phyloP scores from a whole-genome alignment of 2,113 vertebrate genomes.

The Picathartes gymnocephalus region DNA sequence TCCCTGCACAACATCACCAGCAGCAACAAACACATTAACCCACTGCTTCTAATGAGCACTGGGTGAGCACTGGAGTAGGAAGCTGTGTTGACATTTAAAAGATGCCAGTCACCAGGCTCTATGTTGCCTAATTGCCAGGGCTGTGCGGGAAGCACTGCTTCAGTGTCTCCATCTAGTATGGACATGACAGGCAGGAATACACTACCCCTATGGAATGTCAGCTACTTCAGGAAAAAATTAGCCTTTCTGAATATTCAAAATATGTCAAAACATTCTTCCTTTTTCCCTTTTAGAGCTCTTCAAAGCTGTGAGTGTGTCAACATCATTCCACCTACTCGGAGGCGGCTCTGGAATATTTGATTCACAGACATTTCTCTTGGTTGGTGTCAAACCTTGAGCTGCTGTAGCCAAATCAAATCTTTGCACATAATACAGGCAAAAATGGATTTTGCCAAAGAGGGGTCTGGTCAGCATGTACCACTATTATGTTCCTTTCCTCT shows the following conservation, averaged over 20 bases:
- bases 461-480: not conserved
- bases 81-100: conserved; percentile 17
- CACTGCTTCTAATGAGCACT: not conserved
- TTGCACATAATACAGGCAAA: not conserved
- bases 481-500: not conserved
- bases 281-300: conserved; percentile 46
- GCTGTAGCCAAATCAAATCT: not conserved
- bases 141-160: conserved; percentile 34
- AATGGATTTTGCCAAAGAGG: not conserved
- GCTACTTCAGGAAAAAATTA: conserved; percentile 61
- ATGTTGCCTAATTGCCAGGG: not conserved
- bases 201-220: conserved; percentile 47
- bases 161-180: conserved; percentile 34
- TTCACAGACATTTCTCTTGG: not conserved
- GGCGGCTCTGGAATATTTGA: conserved; percentile 9
- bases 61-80: not conserved
- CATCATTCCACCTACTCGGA: conserved; percentile 15
- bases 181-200: conserved; percentile 32
- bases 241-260: conserved; percentile 58
- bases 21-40: conserved; percentile 2
- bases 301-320: conserved; percentile 17
- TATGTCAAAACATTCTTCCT: conserved; percentile 47
- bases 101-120: conserved; percentile 2
- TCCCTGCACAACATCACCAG: not conserved
- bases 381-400: not conserved